These are phyloP conservation scores for Ophion ventricosus DNA, from an alignment of 2,888 invertebrate genomes.

Conservation along the genomic window DNA sequence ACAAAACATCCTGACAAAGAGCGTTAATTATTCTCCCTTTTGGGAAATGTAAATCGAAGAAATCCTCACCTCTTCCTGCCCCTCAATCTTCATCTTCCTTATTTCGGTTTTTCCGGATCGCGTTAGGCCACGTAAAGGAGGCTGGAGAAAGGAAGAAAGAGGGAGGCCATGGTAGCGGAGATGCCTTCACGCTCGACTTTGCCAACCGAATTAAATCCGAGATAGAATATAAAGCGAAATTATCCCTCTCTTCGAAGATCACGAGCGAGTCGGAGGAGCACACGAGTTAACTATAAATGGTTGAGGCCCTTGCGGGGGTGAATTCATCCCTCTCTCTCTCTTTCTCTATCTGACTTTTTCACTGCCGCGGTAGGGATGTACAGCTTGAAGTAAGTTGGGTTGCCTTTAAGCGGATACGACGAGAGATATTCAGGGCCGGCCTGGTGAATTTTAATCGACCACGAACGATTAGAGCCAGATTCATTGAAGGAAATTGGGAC, in stretches of 20 bases:
- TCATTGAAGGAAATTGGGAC: conserved; percentile 63
- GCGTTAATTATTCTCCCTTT: conserved; percentile 47
- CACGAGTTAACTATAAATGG: conserved; percentile 64
- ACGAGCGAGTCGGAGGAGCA: conserved; percentile 52
- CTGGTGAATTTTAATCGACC: conserved; percentile 64
- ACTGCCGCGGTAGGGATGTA: conserved; percentile 13
- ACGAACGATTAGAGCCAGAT: conserved; percentile 64
- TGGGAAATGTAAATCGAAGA: conserved; percentile 57
- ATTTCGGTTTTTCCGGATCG: conserved; percentile 1
- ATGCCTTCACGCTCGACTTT: conserved; percentile 62
- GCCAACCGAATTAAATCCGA: conserved; percentile 64
- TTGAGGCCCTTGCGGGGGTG: conserved; percentile 48
- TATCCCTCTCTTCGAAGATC: conserved; percentile 62
- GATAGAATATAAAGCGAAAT: conserved; percentile 66
- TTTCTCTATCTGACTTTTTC: not conserved
- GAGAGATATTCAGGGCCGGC: conserved; percentile 56
- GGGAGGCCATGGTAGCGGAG: conserved; percentile 32
- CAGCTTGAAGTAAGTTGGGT: conserved; percentile 49
- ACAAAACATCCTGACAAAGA: conserved; percentile 21
- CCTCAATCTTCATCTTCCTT: conserved; percentile 23
- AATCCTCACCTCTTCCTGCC: conserved; percentile 1
- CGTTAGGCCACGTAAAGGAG: conserved; percentile 5
- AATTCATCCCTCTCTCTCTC: conserved; percentile 24
- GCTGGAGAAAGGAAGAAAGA: not conserved
- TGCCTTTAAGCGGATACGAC: conserved; percentile 58